phyloP scores from a whole-genome alignment of 2,888 invertebrate genomes.

The Smittia aterrima region DNA sequence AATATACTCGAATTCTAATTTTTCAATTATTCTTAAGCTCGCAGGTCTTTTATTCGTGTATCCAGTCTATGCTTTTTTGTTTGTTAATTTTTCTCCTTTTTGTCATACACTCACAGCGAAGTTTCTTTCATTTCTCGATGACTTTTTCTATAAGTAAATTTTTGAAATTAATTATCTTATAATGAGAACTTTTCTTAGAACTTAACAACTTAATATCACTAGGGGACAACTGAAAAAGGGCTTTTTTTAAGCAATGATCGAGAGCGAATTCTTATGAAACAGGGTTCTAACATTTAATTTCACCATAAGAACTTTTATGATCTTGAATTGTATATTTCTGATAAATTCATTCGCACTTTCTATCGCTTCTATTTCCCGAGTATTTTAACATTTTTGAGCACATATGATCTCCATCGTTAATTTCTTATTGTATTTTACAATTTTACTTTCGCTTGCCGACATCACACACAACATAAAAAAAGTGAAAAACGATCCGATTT shows the following conservation, averaged over 20 bases:
- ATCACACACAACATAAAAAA: neutral
- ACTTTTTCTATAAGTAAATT: conserved; percentile 11
- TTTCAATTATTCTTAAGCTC: neutral
- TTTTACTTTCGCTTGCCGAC: conserved; percentile 11
- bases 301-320: too few relatives aligned
- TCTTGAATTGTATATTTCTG: neutral
- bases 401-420: neutral
- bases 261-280: too few relatives aligned
- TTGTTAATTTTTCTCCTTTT: conserved; percentile 8
- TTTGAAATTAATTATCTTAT: neutral
- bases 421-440: too few relatives aligned
- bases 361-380: neutral
- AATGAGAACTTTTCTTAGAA: too few relatives aligned
- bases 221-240: too few relatives aligned
- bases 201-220: too few relatives aligned
- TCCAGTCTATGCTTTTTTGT: neutral
- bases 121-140: neutral
- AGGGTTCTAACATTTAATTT: too few relatives aligned
- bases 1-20: neutral
- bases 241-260: too few relatives aligned
- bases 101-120: conserved; percentile 5
- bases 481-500: neutral
- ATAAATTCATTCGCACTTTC: neutral
- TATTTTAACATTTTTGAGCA: neutral
- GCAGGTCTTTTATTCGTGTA: neutral